Evolutionary conservation across 2,888 invertebrate species (phyloP), one percentile per base, ranked within the genome.

Genomic region (Acanthococcus lagerstroemiae): DNA sequence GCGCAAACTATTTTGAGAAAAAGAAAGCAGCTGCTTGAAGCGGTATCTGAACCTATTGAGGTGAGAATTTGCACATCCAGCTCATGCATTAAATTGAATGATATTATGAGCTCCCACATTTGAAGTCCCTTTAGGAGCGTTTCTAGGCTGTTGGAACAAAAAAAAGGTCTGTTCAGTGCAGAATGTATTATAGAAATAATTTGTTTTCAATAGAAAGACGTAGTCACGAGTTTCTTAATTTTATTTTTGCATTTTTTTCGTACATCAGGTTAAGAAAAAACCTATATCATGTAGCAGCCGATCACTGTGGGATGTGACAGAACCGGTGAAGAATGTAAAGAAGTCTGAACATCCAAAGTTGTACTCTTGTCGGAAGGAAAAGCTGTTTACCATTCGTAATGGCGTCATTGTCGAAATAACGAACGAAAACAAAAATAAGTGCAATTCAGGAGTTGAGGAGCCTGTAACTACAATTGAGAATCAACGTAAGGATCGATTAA

Each of bases 1-100:
- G 70, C 70, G 6, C 69, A 67, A 57, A 70, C 68, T 4, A 67
- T 70, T 17, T 25, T 65, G 21, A 54, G 69, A 37, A 71, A 70
- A 63, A 54, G 69, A 54, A 65, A 63, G 27, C 68, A 69, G 25
- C 15, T 67, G 25, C 50, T 68, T 2, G 67, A 69, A 56, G 46
- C 65, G 1, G 44, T 30, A 30, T 46, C 46, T 9, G 67, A 68
- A 27, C 69, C 68, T 22, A 60, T 68, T 17, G 60, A 65, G 45
- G 69, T 69, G 30, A 66, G 25, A 45, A 22, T 44, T 54, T 15
- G 1, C n/a, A n/a, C n/a, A n/a, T n/a, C n/a, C n/a, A n/a, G n/a
- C n/a, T n/a, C n/a, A n/a, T n/a, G n/a, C n/a, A n/a, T n/a, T 37
- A 15, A 37, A 37, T 7, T 9, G 15, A 37, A 37, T 37, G 15